A percentile compares a stretch with the other conserved stretches of the same genome.
Evolutionary conservation across 2,797 vertebrate species (phyloP).

Genomic region (Monodelphis domestica): DNA sequence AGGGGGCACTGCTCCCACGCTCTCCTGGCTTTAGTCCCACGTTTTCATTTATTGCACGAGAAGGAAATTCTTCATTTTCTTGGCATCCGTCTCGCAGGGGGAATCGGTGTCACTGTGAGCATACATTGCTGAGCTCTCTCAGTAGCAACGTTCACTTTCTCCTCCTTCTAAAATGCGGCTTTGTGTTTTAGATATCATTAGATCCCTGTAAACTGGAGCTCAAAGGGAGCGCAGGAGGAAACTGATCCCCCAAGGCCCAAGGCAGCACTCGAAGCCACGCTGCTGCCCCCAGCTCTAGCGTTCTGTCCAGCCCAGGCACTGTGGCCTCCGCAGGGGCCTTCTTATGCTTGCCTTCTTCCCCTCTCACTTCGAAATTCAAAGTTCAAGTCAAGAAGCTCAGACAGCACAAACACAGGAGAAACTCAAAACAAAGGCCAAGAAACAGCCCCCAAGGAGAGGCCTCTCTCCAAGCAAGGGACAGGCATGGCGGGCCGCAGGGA

Average conservation of each 20-base stretch:
- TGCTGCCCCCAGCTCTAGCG: neutral
- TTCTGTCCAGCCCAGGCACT: neutral
- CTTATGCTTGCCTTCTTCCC: neutral
- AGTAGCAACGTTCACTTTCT: neutral
- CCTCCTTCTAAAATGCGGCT: neutral
- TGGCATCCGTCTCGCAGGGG: neutral
- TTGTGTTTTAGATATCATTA: neutral
- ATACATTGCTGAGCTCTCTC: neutral
- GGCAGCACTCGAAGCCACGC: no score
- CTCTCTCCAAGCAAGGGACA: neutral
- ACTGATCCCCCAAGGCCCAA: neutral
- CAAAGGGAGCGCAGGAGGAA: neutral
- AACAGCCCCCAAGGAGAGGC: no score
- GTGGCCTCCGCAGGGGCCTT: neutral
- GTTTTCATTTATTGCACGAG: neutral
- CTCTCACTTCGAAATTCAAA: neutral
- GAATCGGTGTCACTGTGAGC: neutral
- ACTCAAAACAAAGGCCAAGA: no score
- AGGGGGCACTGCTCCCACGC: neutral
- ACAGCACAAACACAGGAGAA: neutral
- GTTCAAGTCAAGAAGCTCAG: neutral
- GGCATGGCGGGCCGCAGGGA: neutral
- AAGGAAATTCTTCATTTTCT: neutral
- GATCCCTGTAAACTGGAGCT: neutral
- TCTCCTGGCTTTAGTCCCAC: neutral